phyloP scores from a whole-genome alignment of 2,888 invertebrate genomes.

The Tyria jacobaeae region DNA sequence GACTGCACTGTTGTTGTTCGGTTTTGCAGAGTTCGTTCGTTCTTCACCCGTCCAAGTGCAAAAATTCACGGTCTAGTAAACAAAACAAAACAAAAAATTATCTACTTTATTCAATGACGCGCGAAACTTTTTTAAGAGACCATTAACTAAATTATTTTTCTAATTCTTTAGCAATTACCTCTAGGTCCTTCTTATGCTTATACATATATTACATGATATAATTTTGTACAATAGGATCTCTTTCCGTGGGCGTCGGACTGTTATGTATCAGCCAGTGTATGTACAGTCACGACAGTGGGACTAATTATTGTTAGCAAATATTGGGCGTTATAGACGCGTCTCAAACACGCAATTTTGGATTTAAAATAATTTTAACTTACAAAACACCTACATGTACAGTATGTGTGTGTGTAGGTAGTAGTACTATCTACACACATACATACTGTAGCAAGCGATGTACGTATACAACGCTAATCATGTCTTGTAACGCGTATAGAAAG shows the following conservation, averaged over 20 bases:
- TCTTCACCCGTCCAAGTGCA: neutral
- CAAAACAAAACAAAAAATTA: conserved; percentile 4
- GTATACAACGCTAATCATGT: conserved; percentile 37
- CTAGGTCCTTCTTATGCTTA: neutral
- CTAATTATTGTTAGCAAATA: too few relatives aligned
- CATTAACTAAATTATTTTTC: conserved; percentile 11
- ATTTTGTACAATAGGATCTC: too few relatives aligned
- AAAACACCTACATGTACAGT: neutral
- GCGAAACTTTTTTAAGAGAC: conserved; percentile 9
- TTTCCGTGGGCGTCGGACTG: too few relatives aligned
- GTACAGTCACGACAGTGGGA: too few relatives aligned
- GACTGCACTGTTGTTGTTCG: conserved; percentile 29
- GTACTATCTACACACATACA: neutral
- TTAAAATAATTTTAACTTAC: neutral
- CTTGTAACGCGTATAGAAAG: conserved; percentile 13
- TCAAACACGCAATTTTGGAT: too few relatives aligned
- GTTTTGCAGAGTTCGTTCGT: conserved; percentile 24
- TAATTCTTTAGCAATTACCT: neutral
- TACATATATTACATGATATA: too few relatives aligned
- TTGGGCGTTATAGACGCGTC: too few relatives aligned
- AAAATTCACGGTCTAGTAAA: conserved; percentile 25
- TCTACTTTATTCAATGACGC: conserved; percentile 14
- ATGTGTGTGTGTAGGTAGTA: neutral
- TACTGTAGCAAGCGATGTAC: neutral
- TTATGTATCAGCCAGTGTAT: too few relatives aligned